Base-by-base conservation (phyloP, 2,888 invertebrate species). In the Drosophila leonis region DNA sequence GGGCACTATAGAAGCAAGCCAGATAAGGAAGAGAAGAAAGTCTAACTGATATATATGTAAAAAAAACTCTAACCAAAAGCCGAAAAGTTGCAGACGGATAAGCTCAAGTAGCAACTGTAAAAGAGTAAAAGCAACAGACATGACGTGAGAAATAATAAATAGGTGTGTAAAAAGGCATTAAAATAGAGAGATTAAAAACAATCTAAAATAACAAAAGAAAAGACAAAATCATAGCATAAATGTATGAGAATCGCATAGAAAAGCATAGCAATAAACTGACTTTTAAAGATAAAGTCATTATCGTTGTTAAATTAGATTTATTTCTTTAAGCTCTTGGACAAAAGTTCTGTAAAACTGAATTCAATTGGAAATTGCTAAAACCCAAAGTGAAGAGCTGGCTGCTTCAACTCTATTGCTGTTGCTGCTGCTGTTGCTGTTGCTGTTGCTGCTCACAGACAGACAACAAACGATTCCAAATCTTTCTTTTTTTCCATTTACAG, bases 281-380 rank as follows among this genome's bases (percentile, higher is more conserved):
- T 37, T 52, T 27, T n/a, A 24, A 35, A 35, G 35, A 24, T 24
- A n/a, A 15, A 10, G 24, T 9, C 20, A 35, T 49, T 27, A 37
- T 52, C 52, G n/a, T 39, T 54, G 37, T 20, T 51, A 33, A 51
- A 51, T 51, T 33, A 20, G 20, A 51, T 51, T 51, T 51, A 51
- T 35, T 33, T 24, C 35, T 52, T 52, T 35, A 52, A 52, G 51
- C 51, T 52, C 48, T 24, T 24, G 15, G 8, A 24, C 9, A 20
- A 52, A 52, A 54, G 10, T 37, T 27, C n/a, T 7, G n/a, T 10
- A 39, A 27, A 54, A 39, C 39, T 39, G 37, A 54, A 54, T 39
- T 27, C n/a, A 54, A 54, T 31, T 20, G 42, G 31, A 27, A 44
- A 44, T 56, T 56, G 31, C 15, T 55, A 41, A 41, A 29, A 55